These are phyloP conservation scores for Hafferia zeledoni DNA, from an alignment of 2,797 vertebrate species.

Conservation along the genomic window DNA sequence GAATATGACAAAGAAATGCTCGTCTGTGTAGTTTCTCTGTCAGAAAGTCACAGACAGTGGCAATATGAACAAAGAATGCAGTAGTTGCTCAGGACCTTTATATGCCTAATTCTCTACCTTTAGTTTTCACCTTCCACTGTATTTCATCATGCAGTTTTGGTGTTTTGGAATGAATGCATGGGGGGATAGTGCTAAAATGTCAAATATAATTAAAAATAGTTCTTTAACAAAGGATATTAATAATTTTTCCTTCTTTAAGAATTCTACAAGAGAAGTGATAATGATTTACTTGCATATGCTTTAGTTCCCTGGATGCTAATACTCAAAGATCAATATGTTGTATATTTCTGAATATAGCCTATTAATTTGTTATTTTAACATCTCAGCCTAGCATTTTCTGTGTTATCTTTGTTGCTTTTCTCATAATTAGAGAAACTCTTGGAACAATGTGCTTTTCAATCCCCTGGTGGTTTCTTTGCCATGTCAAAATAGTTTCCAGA, in stretches of 20 bases:
- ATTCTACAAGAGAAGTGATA: background rate
- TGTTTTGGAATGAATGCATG: background rate
- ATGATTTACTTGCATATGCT: background rate
- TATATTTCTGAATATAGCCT: background rate
- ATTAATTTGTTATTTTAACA: background rate
- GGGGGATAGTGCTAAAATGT: background rate
- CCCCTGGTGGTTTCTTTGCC: background rate
- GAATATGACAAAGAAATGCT: background rate
- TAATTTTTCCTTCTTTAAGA: background rate
- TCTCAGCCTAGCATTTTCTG: background rate
- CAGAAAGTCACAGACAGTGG: background rate
- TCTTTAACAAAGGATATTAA: background rate
- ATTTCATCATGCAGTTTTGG: background rate
- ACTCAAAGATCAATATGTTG: background rate
- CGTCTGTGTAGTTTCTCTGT: background rate
- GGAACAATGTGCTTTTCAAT: background rate
- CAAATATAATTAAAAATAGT: background rate
- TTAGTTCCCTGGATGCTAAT: background rate
- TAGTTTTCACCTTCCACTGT: background rate
- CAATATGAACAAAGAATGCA: background rate
- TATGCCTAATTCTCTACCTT: background rate
- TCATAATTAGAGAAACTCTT: background rate
- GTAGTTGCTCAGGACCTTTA: background rate
- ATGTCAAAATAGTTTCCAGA: background rate
- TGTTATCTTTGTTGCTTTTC: background rate